These are phyloP conservation scores for Drosophila greeni DNA, from an alignment of 2,888 invertebrate genomes.

Conservation along the genomic window DNA sequence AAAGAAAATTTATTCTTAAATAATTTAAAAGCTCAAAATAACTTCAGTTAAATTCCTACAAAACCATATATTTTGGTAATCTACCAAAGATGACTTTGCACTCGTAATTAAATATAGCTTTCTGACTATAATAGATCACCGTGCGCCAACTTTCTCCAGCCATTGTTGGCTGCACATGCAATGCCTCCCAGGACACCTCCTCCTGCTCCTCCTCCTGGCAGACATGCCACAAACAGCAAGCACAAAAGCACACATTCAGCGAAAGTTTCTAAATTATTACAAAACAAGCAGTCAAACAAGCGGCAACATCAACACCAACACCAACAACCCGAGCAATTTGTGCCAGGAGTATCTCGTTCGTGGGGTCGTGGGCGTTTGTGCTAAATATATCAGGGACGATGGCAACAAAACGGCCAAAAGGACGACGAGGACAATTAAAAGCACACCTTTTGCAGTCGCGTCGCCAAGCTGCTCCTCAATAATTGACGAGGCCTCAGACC, in stretches of 20 bases:
- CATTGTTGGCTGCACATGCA: constrained; percentile 53
- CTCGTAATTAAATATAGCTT: constrained; percentile 1
- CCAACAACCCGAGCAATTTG: constrained; percentile 34
- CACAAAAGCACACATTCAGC: constrained; percentile 67
- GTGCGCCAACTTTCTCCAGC: constrained; percentile 42
- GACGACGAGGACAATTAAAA: constrained; percentile 71
- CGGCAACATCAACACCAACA: constrained; percentile 29
- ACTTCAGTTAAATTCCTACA: not conserved
- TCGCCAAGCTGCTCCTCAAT: constrained; percentile 59
- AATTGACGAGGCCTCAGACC: constrained; percentile 59
- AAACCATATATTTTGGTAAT: not conserved
- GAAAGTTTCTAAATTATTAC: constrained; percentile 74
- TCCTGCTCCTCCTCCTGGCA: constrained; percentile 1
- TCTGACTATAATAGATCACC: constrained; percentile 20
- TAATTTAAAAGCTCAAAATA: not conserved
- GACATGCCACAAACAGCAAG: constrained; percentile 48
- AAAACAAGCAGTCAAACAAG: constrained; percentile 68
- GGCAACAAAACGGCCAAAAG: constrained; percentile 44
- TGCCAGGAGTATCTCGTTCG: constrained; percentile 30
- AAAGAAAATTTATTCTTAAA: not conserved
- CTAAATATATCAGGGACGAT: constrained; percentile 60
- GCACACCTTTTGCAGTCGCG: constrained; percentile 68
- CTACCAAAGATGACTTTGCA: not conserved
- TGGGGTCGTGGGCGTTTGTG: constrained; percentile 47
- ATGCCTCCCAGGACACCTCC: constrained; percentile 26